Base-by-base conservation (phyloP, 2,113 vertebrate genomes). In the Larimichthys polyactis region DNA sequence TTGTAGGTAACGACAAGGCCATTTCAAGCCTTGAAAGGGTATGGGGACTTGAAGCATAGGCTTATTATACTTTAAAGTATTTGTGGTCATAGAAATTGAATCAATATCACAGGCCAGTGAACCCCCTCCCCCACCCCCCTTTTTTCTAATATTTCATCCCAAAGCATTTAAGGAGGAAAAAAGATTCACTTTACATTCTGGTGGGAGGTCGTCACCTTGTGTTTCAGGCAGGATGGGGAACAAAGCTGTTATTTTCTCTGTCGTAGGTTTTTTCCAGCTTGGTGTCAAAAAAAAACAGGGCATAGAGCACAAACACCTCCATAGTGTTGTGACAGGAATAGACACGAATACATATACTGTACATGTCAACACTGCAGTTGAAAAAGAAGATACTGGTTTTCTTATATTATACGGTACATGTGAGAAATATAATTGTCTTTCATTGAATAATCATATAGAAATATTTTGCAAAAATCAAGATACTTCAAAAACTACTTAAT, bases 61-160 rank as follows among this genome's bases (percentile, higher is more conserved):
- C 91, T 94, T 94, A 93, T 95, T 94, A 93, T 88, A 72, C 88
- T 92, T 86, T 90, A 90, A 92, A 90, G 90, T 94, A 94, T 95
- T 93, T 94, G 94, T 90, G 93, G 89, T 92, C 90, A 93, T 93
- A 93, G 90, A 92, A 94, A 92, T 86, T 76, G 90, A 94, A 94
- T 94, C 94, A 93, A 93, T 94, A 91, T 81, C 78, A 64, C 71
- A 71, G 78, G 51, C 69, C 71, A 20, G 74, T 82, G 62, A 79
- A 81, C 71, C 78, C 36, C 52, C 40, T 58, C 62, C 73, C 32
- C 52, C 36, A 60, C 62, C 73, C 63, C 60, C 16, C 9, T 60
- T 15, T 9, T 43, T 36, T 73, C 49, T 51, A 58, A 76, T 86
- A 87, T 92, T 93, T 92, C 81, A 92, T 90, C 67, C 71, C 73